Base-by-base conservation (phyloP, 2,113 vertebrate genomes). In the Mirounga angustirostris region DNA sequence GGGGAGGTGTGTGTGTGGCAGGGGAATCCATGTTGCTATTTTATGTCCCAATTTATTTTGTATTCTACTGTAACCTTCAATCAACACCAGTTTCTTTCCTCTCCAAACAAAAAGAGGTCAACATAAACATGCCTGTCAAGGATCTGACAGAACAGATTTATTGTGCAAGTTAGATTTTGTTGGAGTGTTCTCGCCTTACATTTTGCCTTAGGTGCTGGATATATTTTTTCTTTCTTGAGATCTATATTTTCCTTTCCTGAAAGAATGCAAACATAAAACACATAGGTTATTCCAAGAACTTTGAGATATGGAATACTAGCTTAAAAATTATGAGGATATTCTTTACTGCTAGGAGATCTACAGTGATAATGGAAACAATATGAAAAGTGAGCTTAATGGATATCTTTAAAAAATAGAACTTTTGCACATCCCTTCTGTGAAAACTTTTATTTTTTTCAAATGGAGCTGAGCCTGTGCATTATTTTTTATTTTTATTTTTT, bases 111-210 rank as follows among this genome's bases (percentile, higher is more conserved):
- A 98, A 89, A 91, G 97, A 98, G 97, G 97, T 98, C 95, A 98
- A 86, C 92, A 93, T 97, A 98, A 97, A 96, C 94, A 89, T 61
- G 80, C 80, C 89, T 98, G 98, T 98, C 98, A 98, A 96, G 97
- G 96, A 97, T 85, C 95, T 98, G 98, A 98, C 98, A 98, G 94
- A 96, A 94, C 89, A 97, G 97, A 98, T 99, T 98, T 98, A 98
- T 96, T 79, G 93, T 89, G 81, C 36, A 95, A 93, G 90, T 98
- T 96, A 98, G 98, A 97, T 67, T 71, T 90, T 96, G 89, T 96
- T 97, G 95, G 98, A 87, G 46, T 33, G 33, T 85, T 97, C 91
- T 95, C 43, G 11, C 36, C 12, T 92, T 97, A 28, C 96, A 96
- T 97, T 98, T 87, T 98, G 97, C 98, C 96, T 97, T 73, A 97